phyloP scores from a whole-genome alignment of 2,113 vertebrate genomes.

The Macaca nemestrina region DNA sequence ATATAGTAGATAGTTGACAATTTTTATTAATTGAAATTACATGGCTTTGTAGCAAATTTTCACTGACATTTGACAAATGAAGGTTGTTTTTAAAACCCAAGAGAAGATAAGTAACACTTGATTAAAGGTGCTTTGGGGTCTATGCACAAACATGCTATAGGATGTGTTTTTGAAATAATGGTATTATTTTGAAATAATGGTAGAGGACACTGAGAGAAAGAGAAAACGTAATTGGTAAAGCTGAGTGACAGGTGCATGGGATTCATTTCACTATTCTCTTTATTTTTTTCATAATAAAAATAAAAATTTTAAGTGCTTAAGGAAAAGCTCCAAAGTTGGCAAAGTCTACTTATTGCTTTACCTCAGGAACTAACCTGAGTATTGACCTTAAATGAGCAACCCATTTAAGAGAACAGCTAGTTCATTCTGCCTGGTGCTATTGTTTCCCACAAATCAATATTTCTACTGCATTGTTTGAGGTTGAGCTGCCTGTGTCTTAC shows the following conservation, averaged over 20 bases:
- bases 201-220: neutral
- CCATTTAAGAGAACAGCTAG: neutral
- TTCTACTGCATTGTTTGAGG: slow-evolving; percentile 33
- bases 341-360: neutral
- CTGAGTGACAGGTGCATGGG: neutral
- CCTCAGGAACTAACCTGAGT: neutral
- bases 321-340: neutral
- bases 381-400: neutral
- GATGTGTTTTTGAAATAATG: neutral
- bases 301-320: neutral
- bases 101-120: neutral
- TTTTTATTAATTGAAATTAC: slow-evolving; percentile 13
- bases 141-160: neutral
- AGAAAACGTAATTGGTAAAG: neutral
- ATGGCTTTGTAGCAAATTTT: neutral
- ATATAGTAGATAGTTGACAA: neutral
- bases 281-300: neutral
- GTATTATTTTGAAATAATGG: neutral
- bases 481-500: slow-evolving; percentile 39
- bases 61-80: neutral
- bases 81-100: neutral
- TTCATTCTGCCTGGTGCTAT: slow-evolving; percentile 1
- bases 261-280: neutral
- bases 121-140: neutral
- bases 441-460: slow-evolving; percentile 58